phyloP scores from a whole-genome alignment of 35 echinoderm and acorn worm genomes.

The Ptychodera flava region DNA sequence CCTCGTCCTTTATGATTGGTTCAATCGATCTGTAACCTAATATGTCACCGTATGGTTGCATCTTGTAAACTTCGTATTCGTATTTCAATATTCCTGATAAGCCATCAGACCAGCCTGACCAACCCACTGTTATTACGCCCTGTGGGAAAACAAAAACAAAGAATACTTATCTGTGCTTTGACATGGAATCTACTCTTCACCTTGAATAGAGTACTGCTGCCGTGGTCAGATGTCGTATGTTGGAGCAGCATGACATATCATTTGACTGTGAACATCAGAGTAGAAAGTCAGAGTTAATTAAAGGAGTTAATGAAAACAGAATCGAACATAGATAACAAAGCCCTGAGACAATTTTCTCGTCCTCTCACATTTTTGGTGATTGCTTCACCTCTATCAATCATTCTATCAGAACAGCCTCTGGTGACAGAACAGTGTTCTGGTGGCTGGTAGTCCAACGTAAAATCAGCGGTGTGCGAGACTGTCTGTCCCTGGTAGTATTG shows the following conservation, averaged over 20 bases:
- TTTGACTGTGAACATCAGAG: no score
- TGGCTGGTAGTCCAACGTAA: neutral
- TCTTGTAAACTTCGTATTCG: neutral
- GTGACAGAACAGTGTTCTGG: neutral
- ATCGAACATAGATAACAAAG: no score
- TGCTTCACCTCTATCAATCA: neutral
- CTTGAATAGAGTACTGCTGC: no score
- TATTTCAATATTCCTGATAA: neutral
- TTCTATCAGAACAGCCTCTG: neutral
- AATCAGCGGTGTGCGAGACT: neutral
- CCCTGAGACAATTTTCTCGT: no score
- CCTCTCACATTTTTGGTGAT: neutral
- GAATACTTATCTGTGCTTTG: no score
- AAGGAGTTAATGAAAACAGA: no score
- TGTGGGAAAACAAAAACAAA: neutral
- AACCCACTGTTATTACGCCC: neutral
- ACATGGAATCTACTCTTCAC: no score
- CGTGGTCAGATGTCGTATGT: no score
- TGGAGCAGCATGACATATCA: no score
- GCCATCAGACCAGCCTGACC: neutral
- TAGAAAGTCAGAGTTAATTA: no score
- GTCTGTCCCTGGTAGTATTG: neutral
- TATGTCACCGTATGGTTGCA: neutral
- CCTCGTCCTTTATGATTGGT: neutral
- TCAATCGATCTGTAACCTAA: neutral